phyloP scores from a whole-genome alignment of 2,113 vertebrate genomes.

The Charadrius vociferus region DNA sequence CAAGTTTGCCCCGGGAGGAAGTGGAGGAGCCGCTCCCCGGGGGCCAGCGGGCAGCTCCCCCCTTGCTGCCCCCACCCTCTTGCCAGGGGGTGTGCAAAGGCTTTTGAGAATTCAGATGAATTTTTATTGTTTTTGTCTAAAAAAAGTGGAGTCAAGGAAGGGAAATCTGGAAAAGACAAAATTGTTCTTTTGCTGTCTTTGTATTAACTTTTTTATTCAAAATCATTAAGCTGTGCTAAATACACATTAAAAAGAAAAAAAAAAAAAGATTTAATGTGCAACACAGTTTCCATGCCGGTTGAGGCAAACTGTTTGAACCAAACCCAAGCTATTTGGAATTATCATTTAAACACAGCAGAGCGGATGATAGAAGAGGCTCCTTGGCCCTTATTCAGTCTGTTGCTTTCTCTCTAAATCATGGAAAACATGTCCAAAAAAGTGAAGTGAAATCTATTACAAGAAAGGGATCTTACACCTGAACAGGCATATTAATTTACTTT shows the following conservation, averaged over 20 bases:
- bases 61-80: no score
- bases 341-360: background rate
- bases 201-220: background rate
- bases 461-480: background rate
- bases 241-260: background rate
- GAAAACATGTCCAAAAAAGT: background rate
- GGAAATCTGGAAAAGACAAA: background rate
- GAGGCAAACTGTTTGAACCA: background rate
- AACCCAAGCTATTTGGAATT: background rate
- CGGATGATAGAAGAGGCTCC: background rate
- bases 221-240: background rate
- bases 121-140: background rate
- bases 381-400: background rate
- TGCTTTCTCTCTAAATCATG: background rate
- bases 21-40: no score
- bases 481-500: background rate
- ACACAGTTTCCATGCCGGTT: background rate
- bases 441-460: background rate
- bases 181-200: rapidly evolving
- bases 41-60: no score
- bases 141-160: background rate
- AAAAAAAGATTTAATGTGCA: no score
- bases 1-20: no score
- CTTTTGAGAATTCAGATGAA: no score
- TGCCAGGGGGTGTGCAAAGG: no score